These are phyloP conservation scores for Blennius ocellaris DNA, from an alignment of 2,113 vertebrate species.

Conservation along the genomic window DNA sequence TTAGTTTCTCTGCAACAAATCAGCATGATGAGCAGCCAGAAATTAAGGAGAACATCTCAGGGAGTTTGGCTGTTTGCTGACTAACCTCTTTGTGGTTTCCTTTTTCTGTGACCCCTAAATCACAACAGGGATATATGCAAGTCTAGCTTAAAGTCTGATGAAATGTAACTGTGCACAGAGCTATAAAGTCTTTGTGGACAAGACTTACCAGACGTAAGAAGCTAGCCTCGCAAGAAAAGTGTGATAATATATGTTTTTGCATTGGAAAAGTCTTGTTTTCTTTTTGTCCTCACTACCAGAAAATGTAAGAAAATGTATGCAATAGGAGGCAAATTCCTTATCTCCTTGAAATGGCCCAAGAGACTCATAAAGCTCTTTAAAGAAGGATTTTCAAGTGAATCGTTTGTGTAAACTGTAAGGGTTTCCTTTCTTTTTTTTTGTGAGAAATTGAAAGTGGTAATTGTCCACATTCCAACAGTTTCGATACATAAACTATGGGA, in stretches of 20 bases:
- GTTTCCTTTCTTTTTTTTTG: constrained; percentile 50
- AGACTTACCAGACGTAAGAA: constrained; percentile 8
- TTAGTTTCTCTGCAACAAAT: constrained; percentile 43
- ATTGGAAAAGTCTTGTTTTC: constrained; percentile 13
- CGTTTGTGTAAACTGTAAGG: constrained; percentile 85
- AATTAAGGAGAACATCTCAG: constrained; percentile 34
- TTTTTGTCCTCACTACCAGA: constrained; percentile 50
- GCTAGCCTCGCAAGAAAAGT: constrained; percentile 44
- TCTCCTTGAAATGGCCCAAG: constrained; percentile 62
- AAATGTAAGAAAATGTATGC: constrained; percentile 40
- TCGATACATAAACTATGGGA: constrained; percentile 90
- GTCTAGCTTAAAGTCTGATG: constrained; percentile 64
- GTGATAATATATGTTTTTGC: constrained; percentile 1
- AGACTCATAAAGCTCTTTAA: constrained; percentile 75
- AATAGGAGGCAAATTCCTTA: constrained; percentile 49
- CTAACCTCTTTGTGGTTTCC: constrained; percentile 74
- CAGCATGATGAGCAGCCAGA: constrained; percentile 55
- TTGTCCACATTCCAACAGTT: constrained; percentile 93
- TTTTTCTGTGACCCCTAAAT: constrained; percentile 73
- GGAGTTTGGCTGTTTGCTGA: constrained; percentile 66
- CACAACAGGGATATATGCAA: constrained; percentile 59
- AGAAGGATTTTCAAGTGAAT: constrained; percentile 79
- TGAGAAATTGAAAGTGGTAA: constrained; percentile 91
- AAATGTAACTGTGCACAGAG: constrained; percentile 44
- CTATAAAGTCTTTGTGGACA: not conserved